Evolutionary conservation across 2,888 invertebrate species (phyloP), one percentile per base, ranked within the genome.

Genomic region (Diogma glabrata): DNA sequence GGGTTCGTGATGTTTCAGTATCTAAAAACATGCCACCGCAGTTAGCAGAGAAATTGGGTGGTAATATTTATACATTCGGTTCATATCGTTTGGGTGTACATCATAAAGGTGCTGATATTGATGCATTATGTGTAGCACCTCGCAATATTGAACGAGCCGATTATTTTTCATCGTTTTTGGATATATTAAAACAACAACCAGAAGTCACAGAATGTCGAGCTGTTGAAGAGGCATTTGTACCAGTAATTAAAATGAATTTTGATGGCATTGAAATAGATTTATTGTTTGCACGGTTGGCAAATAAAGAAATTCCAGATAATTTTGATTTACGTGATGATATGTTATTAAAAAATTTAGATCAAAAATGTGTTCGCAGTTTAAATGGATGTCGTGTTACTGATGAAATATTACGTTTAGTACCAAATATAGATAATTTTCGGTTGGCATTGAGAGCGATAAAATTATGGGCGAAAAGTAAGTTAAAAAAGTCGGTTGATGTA

Each of bases 61-160:
- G 99, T 4, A 96, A 96, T 73, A 93, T 99, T 54, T 99, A 93
- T 66, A 99, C 97, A n/a, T 99, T 99, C 71, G 99, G 99, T 45
- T 97, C 97, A 51, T 99, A 97, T 67, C 76, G 91, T 58, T 77
- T 89, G 59, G 89, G 99, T 60, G 97, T 97, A 7, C 96, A 96
- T 67, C 93, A 93, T 61, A 85, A 89, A 72, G 97, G 97, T 28
- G 97, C 97, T 55, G 99, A 99, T 76, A 99, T 99, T 61, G 99
- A 99, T 75, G 96, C 97, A 0, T 70, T 99, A 22, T 96, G 96
- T 72, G 96, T 99, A 19, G 96, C 92, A 22, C 99, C 99, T 10
- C 77, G 95, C 36, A 97, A 99, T 70, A 89, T 99, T 56, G 87
- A 89, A 62, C 77, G 99, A 50, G 72, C 77, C 2, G 99, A 99